A percentile compares a stretch with the other conserved stretches of the same genome.
phyloP scores from a whole-genome alignment of 2,888 invertebrate genomes.

The Monopis laevigella region DNA sequence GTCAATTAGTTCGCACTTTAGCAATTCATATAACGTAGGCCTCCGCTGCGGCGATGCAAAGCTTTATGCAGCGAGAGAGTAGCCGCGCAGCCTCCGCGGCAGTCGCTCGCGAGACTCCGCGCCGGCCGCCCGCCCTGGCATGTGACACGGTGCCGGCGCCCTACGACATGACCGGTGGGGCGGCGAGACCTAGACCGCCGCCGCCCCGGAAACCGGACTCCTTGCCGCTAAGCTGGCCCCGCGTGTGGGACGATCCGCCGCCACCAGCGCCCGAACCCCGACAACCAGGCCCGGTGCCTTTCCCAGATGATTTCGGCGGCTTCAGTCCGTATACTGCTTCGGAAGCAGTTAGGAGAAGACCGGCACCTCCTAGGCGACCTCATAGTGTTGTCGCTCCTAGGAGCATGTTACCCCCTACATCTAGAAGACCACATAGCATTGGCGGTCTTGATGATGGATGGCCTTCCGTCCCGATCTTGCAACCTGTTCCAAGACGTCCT shows the following conservation, averaged over 20 bases:
- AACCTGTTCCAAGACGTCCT: slow-evolving; percentile 56
- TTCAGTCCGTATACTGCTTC: slow-evolving; percentile 66
- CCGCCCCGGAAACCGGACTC: slow-evolving; percentile 41
- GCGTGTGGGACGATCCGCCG: slow-evolving; percentile 55
- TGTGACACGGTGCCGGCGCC: slow-evolving; percentile 9
- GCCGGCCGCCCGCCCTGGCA: slow-evolving; percentile 34
- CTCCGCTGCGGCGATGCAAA: slow-evolving; percentile 11
- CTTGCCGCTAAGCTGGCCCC: slow-evolving; percentile 45
- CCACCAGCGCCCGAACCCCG: slow-evolving; percentile 51
- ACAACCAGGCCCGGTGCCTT: slow-evolving; percentile 26
- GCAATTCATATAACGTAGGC: slow-evolving; percentile 6
- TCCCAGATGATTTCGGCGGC: slow-evolving; percentile 45
- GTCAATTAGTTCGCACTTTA: too few species aligned
- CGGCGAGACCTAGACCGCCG: slow-evolving; percentile 11
- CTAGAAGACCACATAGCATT: slow-evolving; percentile 70
- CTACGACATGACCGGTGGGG: slow-evolving; percentile 9
- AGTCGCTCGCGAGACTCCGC: slow-evolving; percentile 33
- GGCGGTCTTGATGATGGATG: slow-evolving; percentile 59
- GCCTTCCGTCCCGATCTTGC: slow-evolving; percentile 56
- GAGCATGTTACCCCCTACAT: slow-evolving; percentile 35
- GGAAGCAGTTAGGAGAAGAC: slow-evolving; percentile 25
- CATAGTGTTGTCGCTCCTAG: slow-evolving; percentile 63
- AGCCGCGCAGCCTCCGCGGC: slow-evolving; percentile 23
- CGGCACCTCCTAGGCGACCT: slow-evolving; percentile 49
- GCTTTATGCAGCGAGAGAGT: slow-evolving; percentile 10